Percentiles rank a stretch among this genome's conserved stretches.
These are phyloP conservation scores for Cettia cetti DNA, from an alignment of 2,113 vertebrate genomes.

Conservation along the genomic window DNA sequence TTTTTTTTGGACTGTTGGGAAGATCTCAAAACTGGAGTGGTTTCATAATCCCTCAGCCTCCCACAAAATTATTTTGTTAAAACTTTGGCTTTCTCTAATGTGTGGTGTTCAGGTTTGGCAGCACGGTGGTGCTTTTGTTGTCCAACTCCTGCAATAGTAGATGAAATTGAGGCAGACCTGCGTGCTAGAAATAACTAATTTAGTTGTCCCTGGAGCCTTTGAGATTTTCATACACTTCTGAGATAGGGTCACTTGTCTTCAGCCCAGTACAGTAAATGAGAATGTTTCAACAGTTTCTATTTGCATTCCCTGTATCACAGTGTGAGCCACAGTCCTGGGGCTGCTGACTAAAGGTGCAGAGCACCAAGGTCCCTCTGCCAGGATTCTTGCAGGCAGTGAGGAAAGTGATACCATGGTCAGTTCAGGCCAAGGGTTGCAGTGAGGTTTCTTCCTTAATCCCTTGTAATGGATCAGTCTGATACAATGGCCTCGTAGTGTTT, in stretches of 20 bases:
- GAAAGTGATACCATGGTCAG: not conserved
- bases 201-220: not conserved
- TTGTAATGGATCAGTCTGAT: not conserved
- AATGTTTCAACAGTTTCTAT: not conserved
- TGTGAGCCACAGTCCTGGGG: not conserved
- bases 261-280: not conserved
- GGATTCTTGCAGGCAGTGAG: not conserved
- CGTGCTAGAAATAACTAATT: not conserved
- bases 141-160: not conserved
- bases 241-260: not conserved
- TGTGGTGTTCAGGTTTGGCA: conserved; percentile 15
- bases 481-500: not conserved
- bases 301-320: not conserved
- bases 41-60: conserved; percentile 26
- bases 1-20: conserved; percentile 2
- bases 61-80: not conserved
- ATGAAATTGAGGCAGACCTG: not conserved
- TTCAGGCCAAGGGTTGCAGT: not conserved
- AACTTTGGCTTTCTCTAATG: not conserved
- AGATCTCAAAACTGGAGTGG: not conserved
- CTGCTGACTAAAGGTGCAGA: not conserved
- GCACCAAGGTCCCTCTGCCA: not conserved
- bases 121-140: not conserved
- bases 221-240: not conserved
- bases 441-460: not conserved